Evolutionary conservation across 2,113 vertebrate genomes (phyloP).

Genomic region (Gobius niger): DNA sequence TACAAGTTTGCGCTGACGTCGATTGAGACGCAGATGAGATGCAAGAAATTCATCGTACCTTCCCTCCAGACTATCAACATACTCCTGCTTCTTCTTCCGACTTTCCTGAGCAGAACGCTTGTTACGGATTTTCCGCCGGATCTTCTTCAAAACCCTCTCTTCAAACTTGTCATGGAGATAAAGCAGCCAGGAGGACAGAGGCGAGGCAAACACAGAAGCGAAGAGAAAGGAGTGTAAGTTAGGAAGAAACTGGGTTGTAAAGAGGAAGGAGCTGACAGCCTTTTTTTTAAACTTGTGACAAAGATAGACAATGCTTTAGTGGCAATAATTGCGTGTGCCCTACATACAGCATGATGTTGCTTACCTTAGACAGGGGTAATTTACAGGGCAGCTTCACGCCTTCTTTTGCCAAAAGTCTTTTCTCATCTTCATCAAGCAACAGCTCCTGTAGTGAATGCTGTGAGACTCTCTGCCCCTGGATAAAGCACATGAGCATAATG

Average conservation of each 20-base stretch:
- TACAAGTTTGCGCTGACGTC: not conserved
- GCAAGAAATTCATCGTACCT: constrained; percentile 70
- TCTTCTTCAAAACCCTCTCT: constrained; percentile 92
- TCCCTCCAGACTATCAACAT: constrained; percentile 87
- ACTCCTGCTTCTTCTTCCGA: constrained; percentile 92
- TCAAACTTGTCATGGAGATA: constrained; percentile 78
- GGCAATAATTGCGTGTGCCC: constrained; percentile 13
- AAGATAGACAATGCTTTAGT: constrained; percentile 13
- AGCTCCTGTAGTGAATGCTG: constrained; percentile 81
- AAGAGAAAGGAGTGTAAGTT: not conserved
- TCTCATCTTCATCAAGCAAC: constrained; percentile 90
- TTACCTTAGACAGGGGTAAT: constrained; percentile 92
- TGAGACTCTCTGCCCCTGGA: constrained; percentile 55
- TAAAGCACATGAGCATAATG: constrained; percentile 38
- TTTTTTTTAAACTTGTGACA: constrained; percentile 13
- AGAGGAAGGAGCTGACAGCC: not conserved
- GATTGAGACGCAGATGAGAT: constrained; percentile 10
- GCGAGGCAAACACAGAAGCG: constrained; percentile 11
- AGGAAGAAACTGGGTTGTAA: constrained; percentile 26
- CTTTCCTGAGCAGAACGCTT: constrained; percentile 94
- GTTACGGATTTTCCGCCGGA: constrained; percentile 93
- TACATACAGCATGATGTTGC: constrained; percentile 18
- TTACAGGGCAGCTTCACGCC: constrained; percentile 84
- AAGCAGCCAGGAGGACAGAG: constrained; percentile 34
- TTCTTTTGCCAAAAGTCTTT: constrained; percentile 91